Evolutionary conservation across 2,888 invertebrate genomes (phyloP), one percentile per base, ranked within the genome.

Genomic region (Adela reaumurella): DNA sequence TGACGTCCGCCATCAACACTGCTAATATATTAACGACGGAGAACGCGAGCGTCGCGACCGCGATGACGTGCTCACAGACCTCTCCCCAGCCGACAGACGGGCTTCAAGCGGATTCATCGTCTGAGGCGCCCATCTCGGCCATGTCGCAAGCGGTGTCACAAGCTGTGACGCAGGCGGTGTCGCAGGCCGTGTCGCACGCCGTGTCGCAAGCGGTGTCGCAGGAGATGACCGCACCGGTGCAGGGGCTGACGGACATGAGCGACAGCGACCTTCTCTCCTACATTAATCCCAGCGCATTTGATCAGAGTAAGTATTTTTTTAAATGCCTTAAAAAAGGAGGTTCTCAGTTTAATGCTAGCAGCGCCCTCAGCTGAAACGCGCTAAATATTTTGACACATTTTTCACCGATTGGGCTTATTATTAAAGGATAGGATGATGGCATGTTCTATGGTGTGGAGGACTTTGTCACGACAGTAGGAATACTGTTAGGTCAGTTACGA

Each of bases 231-330:
- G 81, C 83, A 83, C 70, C 88, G 81, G 78, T 77, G 48, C 88
- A 88, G 62, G 85, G 89, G 45, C 82, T 93, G 57, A 88, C 90
- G 10, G 86, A 88, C 59, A 90, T 94, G 87, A 90, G 90, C 54
- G 93, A 93, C 68, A 89, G 89, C 69, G 93, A 94, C 73, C 82
- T 94, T 57, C 84, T 94, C 58, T 92, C 89, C 67, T 91, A 92
- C 72, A 93, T 94, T 58, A 92, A 93, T 79, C 90, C 93, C 47
- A 90, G 88, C 80, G 90, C 91, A 68, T 93, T 94, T 68, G 93
- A 92, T 73, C 89, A 87, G 81, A 85, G 87, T 88, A 81, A 78
- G 82, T 76, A 65, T 24, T n/a, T n/a, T n/a, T n/a, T n/a, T n/a
- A n/a, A n/a, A n/a, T n/a, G n/a, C n/a, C n/a, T n/a, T n/a, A n/a